Conservation (phyloP, 2,888 invertebrate species). For the Shargacucullia verbasci region DNA sequence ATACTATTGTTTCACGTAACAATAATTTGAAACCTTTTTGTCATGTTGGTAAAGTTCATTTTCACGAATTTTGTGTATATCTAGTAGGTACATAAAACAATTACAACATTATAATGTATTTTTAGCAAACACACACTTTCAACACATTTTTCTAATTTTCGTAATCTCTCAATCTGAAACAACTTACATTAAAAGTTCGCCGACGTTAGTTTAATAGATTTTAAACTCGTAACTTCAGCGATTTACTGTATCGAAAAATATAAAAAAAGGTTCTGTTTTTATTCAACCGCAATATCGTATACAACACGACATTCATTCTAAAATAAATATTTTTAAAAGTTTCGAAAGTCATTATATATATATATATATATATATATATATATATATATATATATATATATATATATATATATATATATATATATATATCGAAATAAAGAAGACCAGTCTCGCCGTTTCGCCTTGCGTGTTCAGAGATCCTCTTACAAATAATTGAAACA, state of each 20-base stretch:
- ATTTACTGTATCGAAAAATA: slow-evolving; percentile 2
- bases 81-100: no score
- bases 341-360: slow-evolving; percentile 2
- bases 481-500: no score
- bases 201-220: slow-evolving; percentile 6
- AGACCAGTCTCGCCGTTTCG: slow-evolving; percentile 2
- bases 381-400: no score
- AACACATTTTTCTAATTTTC: background rate
- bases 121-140: background rate
- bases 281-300: background rate
- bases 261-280: background rate
- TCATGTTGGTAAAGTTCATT: background rate
- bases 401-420: no score
- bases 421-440: slow-evolving; percentile 9
- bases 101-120: no score
- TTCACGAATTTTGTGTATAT: no score
- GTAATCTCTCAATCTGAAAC: slow-evolving; percentile 8
- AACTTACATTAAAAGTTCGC: slow-evolving; percentile 11
- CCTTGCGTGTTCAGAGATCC: no score
- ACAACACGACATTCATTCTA: no score
- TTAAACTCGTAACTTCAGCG: slow-evolving; percentile 9
- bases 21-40: slow-evolving; percentile 16
- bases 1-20: slow-evolving; percentile 10
- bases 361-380: no score
- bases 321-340: no score